Conservation (phyloP, 2,113 vertebrate species). For the Amblyopsis rosae region DNA sequence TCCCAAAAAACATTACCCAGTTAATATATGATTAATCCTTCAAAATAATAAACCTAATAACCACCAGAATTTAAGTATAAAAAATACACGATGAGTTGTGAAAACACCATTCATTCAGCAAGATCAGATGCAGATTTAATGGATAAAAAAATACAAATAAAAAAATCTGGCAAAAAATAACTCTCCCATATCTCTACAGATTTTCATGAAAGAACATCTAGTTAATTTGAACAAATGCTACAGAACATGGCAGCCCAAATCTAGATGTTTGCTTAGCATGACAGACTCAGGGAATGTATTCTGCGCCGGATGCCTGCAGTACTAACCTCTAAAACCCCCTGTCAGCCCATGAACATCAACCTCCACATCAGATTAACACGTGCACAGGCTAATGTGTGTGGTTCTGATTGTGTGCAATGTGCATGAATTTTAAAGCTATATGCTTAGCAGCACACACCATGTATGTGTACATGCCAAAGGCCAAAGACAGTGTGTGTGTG, state of each 20-base stretch:
- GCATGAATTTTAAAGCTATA: no score
- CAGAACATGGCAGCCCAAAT: constrained; percentile 8
- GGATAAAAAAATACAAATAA: neutral
- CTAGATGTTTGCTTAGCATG: constrained; percentile 4
- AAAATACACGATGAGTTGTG: no score
- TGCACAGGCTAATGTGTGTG: neutral
- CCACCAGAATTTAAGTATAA: no score
- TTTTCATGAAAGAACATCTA: constrained; percentile 18
- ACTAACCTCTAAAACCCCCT: constrained; percentile 7
- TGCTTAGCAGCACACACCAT: no score
- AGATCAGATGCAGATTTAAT: constrained; percentile 12
- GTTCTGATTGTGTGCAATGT: no score
- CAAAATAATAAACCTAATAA: no score
- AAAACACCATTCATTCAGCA: no score
- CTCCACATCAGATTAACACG: constrained; percentile 36
- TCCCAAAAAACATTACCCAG: no score
- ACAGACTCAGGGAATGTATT: constrained; percentile 4
- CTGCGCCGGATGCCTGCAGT: constrained; percentile 4
- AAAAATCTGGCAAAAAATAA: neutral
- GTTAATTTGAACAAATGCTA: neutral
- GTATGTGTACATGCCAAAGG: neutral
- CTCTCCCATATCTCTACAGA: constrained; percentile 3
- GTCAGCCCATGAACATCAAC: constrained; percentile 18
- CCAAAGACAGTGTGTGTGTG: neutral
- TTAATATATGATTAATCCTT: no score